Conservation (phyloP, 1,140 invertebrate species). For the Sminthurinus signatus region DNA sequence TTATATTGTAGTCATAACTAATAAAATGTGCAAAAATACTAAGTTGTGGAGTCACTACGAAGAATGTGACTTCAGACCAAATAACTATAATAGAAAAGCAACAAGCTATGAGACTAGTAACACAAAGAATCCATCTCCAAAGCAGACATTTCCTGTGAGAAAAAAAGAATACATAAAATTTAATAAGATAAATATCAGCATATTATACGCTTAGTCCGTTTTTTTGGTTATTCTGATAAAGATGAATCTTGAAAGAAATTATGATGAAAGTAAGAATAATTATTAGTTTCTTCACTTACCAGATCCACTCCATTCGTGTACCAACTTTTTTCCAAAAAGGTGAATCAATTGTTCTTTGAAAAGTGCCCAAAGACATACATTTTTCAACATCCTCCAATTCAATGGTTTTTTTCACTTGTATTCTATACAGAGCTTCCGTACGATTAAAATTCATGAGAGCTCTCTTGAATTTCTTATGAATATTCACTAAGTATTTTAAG, state of each 20-base stretch:
- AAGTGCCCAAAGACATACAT: constrained; percentile 11
- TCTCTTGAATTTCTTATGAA: constrained; percentile 60
- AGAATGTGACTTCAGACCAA: constrained; percentile 98
- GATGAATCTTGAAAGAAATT: no score
- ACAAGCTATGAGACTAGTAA: constrained; percentile 6
- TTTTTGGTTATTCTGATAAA: no score
- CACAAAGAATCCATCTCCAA: constrained; percentile 6
- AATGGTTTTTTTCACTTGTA: constrained; percentile 66
- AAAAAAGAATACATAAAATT: no score
- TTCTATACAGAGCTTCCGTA: constrained; percentile 87
- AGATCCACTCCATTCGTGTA: constrained; percentile 17
- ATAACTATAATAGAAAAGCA: constrained; percentile 75
- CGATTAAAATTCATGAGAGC: constrained; percentile 49
- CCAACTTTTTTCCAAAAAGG: background rate
- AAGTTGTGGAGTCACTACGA: constrained; percentile 79
- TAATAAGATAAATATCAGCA: no score
- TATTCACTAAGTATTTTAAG: constrained; percentile 64
- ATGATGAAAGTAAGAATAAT: no score
- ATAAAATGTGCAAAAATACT: constrained; percentile 89
- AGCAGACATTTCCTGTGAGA: no score
- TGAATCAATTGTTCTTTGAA: constrained; percentile 1
- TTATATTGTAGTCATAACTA: constrained; percentile 87
- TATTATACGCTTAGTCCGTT: no score
- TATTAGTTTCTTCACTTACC: no score
- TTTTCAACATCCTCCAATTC: constrained; percentile 77